Conservation (phyloP, 1,140 invertebrate genomes). For the Brachionus manjavacas region DNA sequence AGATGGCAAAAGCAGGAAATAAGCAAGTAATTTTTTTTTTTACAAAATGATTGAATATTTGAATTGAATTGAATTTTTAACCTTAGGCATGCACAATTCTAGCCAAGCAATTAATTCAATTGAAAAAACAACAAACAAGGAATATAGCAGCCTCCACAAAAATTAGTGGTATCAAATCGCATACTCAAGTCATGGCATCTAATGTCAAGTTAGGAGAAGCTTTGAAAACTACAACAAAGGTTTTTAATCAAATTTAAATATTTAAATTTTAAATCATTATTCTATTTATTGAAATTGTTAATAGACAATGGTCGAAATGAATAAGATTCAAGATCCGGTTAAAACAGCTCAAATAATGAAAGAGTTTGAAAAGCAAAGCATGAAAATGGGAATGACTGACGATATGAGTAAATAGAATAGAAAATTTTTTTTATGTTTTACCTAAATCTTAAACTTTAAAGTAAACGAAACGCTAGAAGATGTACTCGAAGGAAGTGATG, state of each 20-base stretch:
- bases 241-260: slow-evolving; percentile 43
- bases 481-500: slow-evolving; percentile 77
- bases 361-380: slow-evolving; percentile 73
- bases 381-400: slow-evolving; percentile 87
- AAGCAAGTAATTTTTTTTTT: slow-evolving; percentile 64
- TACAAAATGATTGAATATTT: background rate
- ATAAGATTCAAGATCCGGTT: slow-evolving; percentile 78
- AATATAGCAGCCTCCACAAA: slow-evolving; percentile 69
- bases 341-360: slow-evolving; percentile 73
- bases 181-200: slow-evolving; percentile 76
- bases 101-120: slow-evolving; percentile 79
- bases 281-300: background rate
- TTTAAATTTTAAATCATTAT: background rate
- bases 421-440: background rate
- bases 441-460: slow-evolving; percentile 55
- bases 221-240: slow-evolving; percentile 75
- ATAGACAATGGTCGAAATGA: slow-evolving; percentile 76
- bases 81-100: slow-evolving; percentile 66
- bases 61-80: background rate
- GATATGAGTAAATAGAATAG: slow-evolving; percentile 72
- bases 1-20: slow-evolving; percentile 76
- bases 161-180: slow-evolving; percentile 71
- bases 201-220: slow-evolving; percentile 77
- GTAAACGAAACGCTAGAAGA: slow-evolving; percentile 85
- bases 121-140: slow-evolving; percentile 79